Base-by-base conservation (phyloP, 2,888 invertebrate genomes). In the Hemistola chrysoprasaria region DNA sequence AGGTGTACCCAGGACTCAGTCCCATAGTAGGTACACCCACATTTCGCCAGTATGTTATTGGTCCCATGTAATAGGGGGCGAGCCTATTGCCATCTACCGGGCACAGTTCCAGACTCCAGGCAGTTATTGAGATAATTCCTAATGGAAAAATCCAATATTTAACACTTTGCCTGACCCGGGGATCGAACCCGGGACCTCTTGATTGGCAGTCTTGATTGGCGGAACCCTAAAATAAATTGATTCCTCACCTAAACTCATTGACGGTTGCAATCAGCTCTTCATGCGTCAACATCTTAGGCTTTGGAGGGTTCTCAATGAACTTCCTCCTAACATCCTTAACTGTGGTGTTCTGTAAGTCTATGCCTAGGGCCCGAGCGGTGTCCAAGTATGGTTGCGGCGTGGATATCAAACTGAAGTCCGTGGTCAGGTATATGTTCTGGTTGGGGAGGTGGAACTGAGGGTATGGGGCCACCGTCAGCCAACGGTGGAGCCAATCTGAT, bases 371-470 rank as follows among this genome's bases (percentile, higher is more conserved):
- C 0, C 61, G 32, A 0, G 86, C 85, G 0, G 59, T 57, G 1
- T 77, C 73, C 0, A 74, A 1, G 46, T 84, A 88, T 0, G 57
- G 67, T 8, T 65, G 65, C 0, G 86, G 71, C 0, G 90, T 73
- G 0, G 90, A 71, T 2, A 93, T 70, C 16, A 95, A 66, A 6
- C 77, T 80, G 63, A 96, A 96, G 71, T 96, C 90, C 1, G 90
- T 90, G 0, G 95, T 92, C 21, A 97, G 88, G 70, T 92, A 97
- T 5, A 90, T 78, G 77, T 97, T 97, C 16, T 92, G 90, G 6
- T 91, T 88, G 0, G 96, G 96, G 1, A 96, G 73, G 53, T 90
- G 89, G 63, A 95, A 93, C 20, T 92, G 91, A 0, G 83, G 50
- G 32, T 91, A 82, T 0, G 92, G 90, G 20, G 85, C 64, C 0